These are phyloP conservation scores for Pyrgilauda ruficollis DNA, from an alignment of 2,113 vertebrate species.

Conservation along the genomic window DNA sequence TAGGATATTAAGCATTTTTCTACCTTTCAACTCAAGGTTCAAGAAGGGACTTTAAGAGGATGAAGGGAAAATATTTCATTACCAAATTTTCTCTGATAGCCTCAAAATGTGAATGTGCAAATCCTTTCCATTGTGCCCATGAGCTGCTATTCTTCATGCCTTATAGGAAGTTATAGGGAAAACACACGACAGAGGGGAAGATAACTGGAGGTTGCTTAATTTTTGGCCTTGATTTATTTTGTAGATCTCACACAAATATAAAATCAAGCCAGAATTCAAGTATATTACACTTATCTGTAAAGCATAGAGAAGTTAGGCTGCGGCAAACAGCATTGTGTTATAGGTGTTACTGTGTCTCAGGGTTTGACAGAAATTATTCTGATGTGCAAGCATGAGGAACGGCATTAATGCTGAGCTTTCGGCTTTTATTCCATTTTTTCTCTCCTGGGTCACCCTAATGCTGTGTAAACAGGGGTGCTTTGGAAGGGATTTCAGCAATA, in stretches of 20 bases:
- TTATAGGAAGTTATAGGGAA: neutral
- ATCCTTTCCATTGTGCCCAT: neutral
- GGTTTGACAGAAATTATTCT: neutral
- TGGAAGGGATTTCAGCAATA: slow-evolving; percentile 2
- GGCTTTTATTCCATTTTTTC: neutral
- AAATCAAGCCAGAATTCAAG: neutral
- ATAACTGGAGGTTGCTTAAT: neutral
- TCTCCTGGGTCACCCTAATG: neutral
- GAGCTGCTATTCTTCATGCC: neutral
- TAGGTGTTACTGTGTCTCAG: neutral
- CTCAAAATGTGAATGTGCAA: neutral
- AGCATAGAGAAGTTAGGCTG: neutral
- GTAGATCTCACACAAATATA: neutral
- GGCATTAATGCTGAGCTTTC: neutral
- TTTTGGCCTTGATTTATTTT: neutral
- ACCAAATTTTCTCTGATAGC: neutral
- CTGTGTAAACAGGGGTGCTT: neutral
- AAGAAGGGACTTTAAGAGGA: neutral
- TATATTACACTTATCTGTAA: neutral
- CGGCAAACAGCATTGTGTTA: neutral
- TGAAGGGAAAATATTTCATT: neutral
- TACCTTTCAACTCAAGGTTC: neutral
- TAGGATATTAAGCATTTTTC: neutral
- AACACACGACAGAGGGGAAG: neutral
- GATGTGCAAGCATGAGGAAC: neutral